These are phyloP conservation scores for Clarias platycephalus DNA, from an alignment of 2,797 vertebrate genomes.

Conservation along the genomic window DNA sequence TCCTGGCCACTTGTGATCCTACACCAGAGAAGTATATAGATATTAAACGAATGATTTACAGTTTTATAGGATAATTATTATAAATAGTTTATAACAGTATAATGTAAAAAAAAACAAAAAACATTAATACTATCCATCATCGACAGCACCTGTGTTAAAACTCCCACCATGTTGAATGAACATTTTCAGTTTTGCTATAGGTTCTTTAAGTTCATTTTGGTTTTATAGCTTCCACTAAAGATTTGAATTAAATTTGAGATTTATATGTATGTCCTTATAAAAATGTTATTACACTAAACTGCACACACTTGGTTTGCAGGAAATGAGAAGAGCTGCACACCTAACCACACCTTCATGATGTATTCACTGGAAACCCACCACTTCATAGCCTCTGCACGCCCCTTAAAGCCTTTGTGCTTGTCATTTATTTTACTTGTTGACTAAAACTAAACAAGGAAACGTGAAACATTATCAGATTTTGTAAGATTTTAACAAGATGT, in stretches of 20 bases:
- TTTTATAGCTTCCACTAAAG: background rate
- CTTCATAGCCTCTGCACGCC: background rate
- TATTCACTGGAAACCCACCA: background rate
- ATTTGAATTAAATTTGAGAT: background rate
- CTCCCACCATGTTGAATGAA: background rate
- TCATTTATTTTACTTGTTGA: background rate
- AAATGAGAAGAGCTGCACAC: background rate
- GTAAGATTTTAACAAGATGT: background rate
- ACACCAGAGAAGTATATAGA: too few relatives aligned
- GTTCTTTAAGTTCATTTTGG: background rate
- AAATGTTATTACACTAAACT: background rate
- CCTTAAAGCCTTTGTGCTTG: background rate
- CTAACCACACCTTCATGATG: slow-evolving; percentile 6
- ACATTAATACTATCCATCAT: background rate
- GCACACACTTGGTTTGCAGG: background rate
- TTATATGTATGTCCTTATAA: too few relatives aligned
- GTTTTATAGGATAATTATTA: background rate
- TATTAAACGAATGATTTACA: too few relatives aligned
- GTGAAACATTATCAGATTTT: background rate
- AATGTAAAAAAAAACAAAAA: background rate
- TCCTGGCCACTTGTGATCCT: too few relatives aligned
- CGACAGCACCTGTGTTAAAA: background rate
- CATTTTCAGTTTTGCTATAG: background rate
- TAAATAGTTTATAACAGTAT: background rate
- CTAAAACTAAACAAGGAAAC: background rate